A percentile compares a stretch with the other conserved stretches of the same genome.
Evolutionary conservation across 2,113 vertebrate genomes (phyloP).

Genomic region (Irena cyanogastra): DNA sequence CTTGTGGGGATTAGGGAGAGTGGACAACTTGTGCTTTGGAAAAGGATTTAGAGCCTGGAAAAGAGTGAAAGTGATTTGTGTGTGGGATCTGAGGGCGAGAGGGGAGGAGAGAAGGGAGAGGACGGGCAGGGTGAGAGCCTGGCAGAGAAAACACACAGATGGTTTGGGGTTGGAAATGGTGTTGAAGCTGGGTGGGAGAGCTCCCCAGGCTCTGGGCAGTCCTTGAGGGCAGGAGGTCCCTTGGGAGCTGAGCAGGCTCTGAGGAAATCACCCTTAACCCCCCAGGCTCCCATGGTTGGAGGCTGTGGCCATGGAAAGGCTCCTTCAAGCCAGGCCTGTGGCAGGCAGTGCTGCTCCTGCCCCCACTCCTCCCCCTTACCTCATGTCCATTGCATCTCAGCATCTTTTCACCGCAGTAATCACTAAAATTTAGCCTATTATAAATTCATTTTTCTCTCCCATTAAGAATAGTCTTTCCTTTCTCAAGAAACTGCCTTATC

Average conservation of each 20-base stretch:
- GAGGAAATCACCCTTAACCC: background rate
- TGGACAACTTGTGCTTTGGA: background rate
- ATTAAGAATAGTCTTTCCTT: background rate
- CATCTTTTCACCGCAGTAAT: background rate
- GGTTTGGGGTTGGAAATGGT: background rate
- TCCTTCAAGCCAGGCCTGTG: background rate
- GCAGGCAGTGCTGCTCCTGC: background rate
- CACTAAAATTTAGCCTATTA: background rate
- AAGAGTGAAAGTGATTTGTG: background rate
- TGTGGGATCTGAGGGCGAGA: background rate
- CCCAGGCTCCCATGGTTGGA: background rate
- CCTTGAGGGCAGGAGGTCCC: background rate
- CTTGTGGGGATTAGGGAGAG: background rate
- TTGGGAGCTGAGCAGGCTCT: background rate
- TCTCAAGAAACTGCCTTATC: background rate
- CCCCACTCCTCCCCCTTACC: background rate
- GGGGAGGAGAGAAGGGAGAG: background rate
- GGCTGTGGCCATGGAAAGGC: background rate
- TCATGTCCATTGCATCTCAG: background rate
- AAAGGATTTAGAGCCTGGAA: background rate
- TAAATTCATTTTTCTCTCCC: background rate
- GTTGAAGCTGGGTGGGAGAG: background rate
- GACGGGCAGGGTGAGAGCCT: background rate
- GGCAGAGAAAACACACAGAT: accelerated
- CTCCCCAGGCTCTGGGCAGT: background rate